A percentile compares a stretch with the other conserved stretches of the same genome.
Evolutionary conservation across 2,113 vertebrate genomes (phyloP).

Genomic region (human): DNA sequence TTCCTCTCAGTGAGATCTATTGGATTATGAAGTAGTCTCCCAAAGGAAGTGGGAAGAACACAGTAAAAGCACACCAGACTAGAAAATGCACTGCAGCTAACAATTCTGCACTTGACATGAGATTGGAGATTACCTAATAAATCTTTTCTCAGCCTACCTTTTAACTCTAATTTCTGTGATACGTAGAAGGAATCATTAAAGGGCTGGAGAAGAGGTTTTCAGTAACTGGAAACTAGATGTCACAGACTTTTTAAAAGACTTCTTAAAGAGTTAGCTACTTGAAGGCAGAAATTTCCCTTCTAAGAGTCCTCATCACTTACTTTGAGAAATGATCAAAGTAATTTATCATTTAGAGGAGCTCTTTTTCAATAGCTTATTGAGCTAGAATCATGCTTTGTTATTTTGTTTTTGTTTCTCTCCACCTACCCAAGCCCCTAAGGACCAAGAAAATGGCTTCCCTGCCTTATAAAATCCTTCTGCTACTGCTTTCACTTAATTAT

Average conservation of each 20-base stretch:
- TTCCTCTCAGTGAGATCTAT: background rate
- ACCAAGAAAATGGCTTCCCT: background rate
- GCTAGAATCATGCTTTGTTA: background rate
- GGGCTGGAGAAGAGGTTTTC: background rate
- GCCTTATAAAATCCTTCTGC: background rate
- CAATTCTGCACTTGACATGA: background rate
- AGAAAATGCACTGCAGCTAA: background rate
- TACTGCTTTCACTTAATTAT: background rate
- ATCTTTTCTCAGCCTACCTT: background rate
- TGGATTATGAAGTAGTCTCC: background rate
- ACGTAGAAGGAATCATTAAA: slow-evolving; percentile 11
- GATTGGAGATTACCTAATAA: background rate
- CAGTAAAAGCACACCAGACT: background rate
- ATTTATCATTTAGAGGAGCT: slow-evolving; percentile 17
- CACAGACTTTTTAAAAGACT: background rate
- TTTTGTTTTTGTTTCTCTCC: background rate
- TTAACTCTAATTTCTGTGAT: slow-evolving; percentile 39
- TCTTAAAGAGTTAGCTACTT: background rate
- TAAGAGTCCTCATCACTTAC: background rate
- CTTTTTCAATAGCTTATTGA: slow-evolving; percentile 7
- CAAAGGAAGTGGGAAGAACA: background rate
- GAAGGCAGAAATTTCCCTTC: slow-evolving; percentile 20
- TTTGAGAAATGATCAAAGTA: background rate
- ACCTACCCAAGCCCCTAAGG: background rate
- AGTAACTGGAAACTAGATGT: background rate